Base-by-base conservation (phyloP, 2,797 vertebrate genomes). In the Babyrousa celebensis region DNA sequence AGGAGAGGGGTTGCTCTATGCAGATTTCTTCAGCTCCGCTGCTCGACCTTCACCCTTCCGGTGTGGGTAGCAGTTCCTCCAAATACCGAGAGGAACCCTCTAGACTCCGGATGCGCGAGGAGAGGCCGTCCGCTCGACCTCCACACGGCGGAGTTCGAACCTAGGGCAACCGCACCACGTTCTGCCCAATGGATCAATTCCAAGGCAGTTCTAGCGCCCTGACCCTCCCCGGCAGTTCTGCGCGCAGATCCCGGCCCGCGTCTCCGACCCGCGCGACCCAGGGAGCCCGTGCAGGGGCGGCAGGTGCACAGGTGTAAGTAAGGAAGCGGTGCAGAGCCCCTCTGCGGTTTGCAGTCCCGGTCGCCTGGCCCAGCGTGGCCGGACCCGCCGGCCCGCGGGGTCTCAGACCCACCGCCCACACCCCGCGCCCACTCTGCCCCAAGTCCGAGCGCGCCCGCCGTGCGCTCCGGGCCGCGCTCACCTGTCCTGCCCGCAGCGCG, bases 401-500 rank as follows among this genome's bases (percentile, higher is more conserved):
- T 74, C 52, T 58, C n/a, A 36, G 3, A 36, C 3, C 18, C 18
- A 56, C 75, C 18, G 52, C 12, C 25, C 52, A 78, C 52, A 29
- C 52, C 52, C 29, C 32, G 54, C 52, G 54, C 3, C 74, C 3
- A 17, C 29, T 32, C 17, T 77, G 52, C 29, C 52, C 11, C 52
- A 32, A 78, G 75, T 78, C 29, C 29, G 29, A 20, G 29, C 12
- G 52, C 29, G 52, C 27, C 71, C 25, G 40, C 36, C 58, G 48
- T 21, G 67, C 48, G 36, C 48, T 75, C 72, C 6, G 43, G 16
- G 36, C n/a, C n/a, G 52, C 54, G 80, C 98, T 98, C 98, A 99
- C 99, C 99, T 99, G 98, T 77, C 99, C 99, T 12, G 99, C 99
- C 83, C 97, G 98, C 60, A 97, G 98, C 29, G 99, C 99, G 96